These are phyloP conservation scores for Zaprionus lachaisei DNA, from an alignment of 1,140 invertebrate species.

Conservation along the genomic window DNA sequence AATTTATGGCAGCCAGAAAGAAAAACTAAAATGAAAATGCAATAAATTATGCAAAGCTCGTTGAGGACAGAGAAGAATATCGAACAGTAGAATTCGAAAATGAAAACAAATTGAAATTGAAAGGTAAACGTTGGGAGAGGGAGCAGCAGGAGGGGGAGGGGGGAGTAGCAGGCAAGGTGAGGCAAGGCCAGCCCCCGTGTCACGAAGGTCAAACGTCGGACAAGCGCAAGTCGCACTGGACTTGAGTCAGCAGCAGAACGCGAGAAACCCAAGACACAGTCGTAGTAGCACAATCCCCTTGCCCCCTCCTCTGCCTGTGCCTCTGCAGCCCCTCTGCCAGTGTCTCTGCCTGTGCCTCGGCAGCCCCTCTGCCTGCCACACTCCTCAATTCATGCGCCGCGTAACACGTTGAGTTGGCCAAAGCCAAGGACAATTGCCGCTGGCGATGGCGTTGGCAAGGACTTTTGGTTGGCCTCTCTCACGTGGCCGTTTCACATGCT, in stretches of 20 bases:
- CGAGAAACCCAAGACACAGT: neutral
- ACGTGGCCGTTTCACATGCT: slow-evolving; percentile 36
- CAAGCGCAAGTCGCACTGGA: slow-evolving; percentile 16
- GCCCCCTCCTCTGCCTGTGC: neutral
- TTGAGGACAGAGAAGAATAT: slow-evolving; percentile 18
- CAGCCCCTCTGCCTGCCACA: too few species aligned
- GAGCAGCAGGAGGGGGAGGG: neutral
- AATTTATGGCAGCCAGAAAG: slow-evolving; percentile 63
- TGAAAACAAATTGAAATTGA: slow-evolving; percentile 63
- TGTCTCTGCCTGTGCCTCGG: too few species aligned
- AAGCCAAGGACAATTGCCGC: slow-evolving; percentile 33
- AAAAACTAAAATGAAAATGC: slow-evolving; percentile 63
- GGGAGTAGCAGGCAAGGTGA: neutral
- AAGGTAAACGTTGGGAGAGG: slow-evolving; percentile 24
- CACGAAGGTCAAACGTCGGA: slow-evolving; percentile 65
- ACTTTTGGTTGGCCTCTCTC: slow-evolving; percentile 34
- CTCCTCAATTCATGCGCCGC: neutral
- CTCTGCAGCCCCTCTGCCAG: neutral
- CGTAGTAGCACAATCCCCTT: neutral
- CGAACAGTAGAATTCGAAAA: slow-evolving; percentile 37
- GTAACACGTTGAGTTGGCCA: neutral
- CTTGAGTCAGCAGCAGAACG: slow-evolving; percentile 16
- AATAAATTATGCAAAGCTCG: slow-evolving; percentile 75
- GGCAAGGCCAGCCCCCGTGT: neutral
- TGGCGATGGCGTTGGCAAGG: slow-evolving; percentile 34